Evolutionary conservation across 92 coral and sea anemone genomes (phyloP), one percentile per base, ranked within the genome.

Genomic region (Umimayanthus chanpuru): DNA sequence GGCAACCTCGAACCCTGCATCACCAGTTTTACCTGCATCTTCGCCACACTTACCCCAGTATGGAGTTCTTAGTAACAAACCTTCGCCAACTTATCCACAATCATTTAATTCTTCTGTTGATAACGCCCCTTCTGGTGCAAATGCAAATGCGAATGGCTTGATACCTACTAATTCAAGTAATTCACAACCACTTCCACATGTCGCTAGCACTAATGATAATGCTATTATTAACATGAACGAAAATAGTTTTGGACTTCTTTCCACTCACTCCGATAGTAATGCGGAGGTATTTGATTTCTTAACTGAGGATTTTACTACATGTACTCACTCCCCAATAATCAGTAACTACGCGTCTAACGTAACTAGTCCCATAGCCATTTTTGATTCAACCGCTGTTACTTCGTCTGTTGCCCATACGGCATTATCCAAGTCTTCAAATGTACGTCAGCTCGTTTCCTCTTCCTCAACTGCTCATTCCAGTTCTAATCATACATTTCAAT

Each of bases 391-490:
- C 76, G 30, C 38, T 71, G 30, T n/a, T 26, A 72, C 43, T 28
- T 29, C 47, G 77, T 73, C 77, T 28, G 77, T 23, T 30, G 38
- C 77, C 32, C 32, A 73, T 73, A 41, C 77, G 38, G 77, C 32
- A 39, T 16, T 29, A 29, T 73, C 21, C 77, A 9, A 39, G 32
- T 73, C 32, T 32, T 73, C 30, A 73, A 73, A 73, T 73, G 38
- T 41, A 73, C 77, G 41, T 73, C 77, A 73, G 77, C 77, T 73
- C 30, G 76, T 70, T 74, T 76, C 9, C 43, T 39, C 80, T 26
- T 55, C 80, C n/a, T 76, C 56, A 53, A 41, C 56, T 38, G 78
- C 41, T 74, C 38, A 74, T 74, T 73, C 78, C 78, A 74, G 47
- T 74, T 74, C 78, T 30, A 74, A 74, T 39, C 36, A 38, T 39